Base-by-base conservation (phyloP, 2,113 vertebrate species). In the Dolichotis patagonum region DNA sequence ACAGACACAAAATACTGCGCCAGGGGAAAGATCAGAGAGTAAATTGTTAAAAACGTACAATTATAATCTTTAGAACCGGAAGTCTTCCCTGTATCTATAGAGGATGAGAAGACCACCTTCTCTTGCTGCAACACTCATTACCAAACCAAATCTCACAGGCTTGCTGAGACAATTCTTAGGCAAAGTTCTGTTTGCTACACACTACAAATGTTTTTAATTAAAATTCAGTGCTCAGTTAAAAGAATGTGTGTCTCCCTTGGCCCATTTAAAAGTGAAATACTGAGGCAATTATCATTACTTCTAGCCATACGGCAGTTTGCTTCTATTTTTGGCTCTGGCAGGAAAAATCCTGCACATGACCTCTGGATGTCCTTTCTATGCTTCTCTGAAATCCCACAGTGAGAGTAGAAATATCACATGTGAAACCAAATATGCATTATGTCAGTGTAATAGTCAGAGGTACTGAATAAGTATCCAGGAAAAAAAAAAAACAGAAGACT, bases 141-240 rank as follows among this genome's bases (percentile, higher is more conserved):
- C 84, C 60, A 92, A 86, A 85, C 65, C 65, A 85, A 96, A 96
- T 32, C 71, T 96, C 97, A 85, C 75, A 97, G 62, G 30, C 84
- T 71, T 96, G 96, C 63, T 96, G 62, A 88, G 82, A 90, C 26
- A 58, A 60, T 49, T 96, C 56, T 80, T 0, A 0, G 78, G 56
- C 88, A 89, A 1, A 84, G 85, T 94, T 54, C 67, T 95, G 71
- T 78, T 97, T 94, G 82, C 0, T 88, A 38, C 88, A 95, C 91
- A 92, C 71, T 95, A 41, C 52, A 60, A 83, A 75, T 62, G n/a
- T 58, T 95, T 98, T 90, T 96, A 95, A 97, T 93, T 97, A 98
- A 97, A 92, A 92, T 91, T 94, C 38, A 20, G 85, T 93, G 81
- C 46, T 97, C 75, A 78, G 46, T 60, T 52, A 95, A 97, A 97